These are phyloP conservation scores for Zygothrica quintamaculata DNA, from an alignment of 2,888 invertebrate species.

Conservation along the genomic window DNA sequence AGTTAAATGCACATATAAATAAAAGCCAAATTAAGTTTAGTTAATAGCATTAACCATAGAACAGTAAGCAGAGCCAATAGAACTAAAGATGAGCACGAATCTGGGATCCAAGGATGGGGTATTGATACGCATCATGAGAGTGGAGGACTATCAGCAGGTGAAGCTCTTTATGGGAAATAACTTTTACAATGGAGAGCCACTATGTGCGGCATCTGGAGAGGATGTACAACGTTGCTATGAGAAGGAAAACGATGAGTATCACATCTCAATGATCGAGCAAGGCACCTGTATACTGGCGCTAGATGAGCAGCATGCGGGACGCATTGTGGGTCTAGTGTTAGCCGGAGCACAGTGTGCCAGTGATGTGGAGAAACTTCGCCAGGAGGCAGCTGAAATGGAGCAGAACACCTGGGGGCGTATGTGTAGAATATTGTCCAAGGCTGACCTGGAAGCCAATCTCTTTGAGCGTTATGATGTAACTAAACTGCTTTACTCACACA, in stretches of 20 bases:
- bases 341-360: constrained; percentile 34
- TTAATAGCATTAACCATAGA: too few species aligned
- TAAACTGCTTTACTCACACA: constrained; percentile 65
- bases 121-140: constrained; percentile 41
- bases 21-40: not conserved
- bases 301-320: constrained; percentile 27
- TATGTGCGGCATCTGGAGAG: constrained; percentile 38
- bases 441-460: constrained; percentile 63
- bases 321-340: constrained; percentile 52
- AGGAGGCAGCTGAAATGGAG: constrained; percentile 38
- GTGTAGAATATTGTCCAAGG: constrained; percentile 42
- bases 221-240: constrained; percentile 32
- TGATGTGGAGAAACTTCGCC: constrained; percentile 38
- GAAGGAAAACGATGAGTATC: constrained; percentile 45
- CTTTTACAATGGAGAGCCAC: constrained; percentile 49
- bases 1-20: constrained; percentile 30
- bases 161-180: constrained; percentile 41
- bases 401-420: constrained; percentile 54
- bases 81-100: constrained; percentile 34
- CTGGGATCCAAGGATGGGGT: constrained; percentile 41
- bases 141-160: constrained; percentile 39
- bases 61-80: not conserved
- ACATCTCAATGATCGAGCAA: constrained; percentile 49
- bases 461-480: constrained; percentile 57
- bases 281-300: constrained; percentile 48